These are phyloP conservation scores for Mactra quadrangularis DNA, from an alignment of 1,140 invertebrate genomes.

Conservation along the genomic window DNA sequence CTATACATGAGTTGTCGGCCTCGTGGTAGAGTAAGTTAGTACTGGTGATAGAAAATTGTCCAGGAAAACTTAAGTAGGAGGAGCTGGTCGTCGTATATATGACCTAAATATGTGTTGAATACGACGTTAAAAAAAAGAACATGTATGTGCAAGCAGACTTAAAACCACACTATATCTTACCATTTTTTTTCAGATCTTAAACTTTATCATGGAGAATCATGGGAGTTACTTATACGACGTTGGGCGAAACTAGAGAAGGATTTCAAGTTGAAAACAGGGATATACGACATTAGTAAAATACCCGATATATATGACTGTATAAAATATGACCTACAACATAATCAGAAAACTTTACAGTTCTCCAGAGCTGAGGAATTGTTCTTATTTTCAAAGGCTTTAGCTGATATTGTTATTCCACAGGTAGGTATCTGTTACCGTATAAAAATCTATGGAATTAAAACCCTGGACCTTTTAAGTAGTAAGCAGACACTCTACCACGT, in stretches of 20 bases:
- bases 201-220: conserved; percentile 99
- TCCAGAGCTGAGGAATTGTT: conserved; percentile 97
- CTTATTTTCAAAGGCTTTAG: conserved; percentile 96
- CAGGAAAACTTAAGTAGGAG: too few species aligned
- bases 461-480: too few species aligned
- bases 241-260: conserved; percentile 99
- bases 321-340: conserved; percentile 99
- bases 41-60: too few species aligned
- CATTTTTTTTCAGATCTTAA: conserved; percentile 80
- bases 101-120: too few species aligned
- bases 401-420: conserved; percentile 99
- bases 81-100: too few species aligned
- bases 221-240: conserved; percentile 98
- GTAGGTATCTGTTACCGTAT: conserved; percentile 82
- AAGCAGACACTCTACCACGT: too few species aligned
- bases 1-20: too few species aligned
- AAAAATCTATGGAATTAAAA: too few species aligned
- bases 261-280: conserved; percentile 94
- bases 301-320: conserved; percentile 99
- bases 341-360: conserved; percentile 97
- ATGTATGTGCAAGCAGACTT: too few species aligned
- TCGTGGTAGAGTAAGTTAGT: too few species aligned
- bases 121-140: too few species aligned
- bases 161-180: too few species aligned
- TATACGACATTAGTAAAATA: conserved; percentile 99